phyloP scores from a whole-genome alignment of 1,140 invertebrate genomes.

The Mylabris phalerata region DNA sequence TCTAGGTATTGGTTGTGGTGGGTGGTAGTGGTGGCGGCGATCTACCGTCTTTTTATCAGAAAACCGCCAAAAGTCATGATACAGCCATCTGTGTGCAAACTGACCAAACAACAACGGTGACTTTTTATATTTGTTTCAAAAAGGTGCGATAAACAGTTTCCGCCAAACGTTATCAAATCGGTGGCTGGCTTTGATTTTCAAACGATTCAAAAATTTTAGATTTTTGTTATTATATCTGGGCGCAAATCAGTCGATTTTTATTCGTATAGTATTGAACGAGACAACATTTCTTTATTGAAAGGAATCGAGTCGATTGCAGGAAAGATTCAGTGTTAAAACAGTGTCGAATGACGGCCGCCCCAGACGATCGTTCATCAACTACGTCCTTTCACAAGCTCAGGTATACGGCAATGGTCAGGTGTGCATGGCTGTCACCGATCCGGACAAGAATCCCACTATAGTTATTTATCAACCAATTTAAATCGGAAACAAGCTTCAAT shows the following conservation, averaged over 20 bases:
- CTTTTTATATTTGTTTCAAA: constrained; percentile 17
- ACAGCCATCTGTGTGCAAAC: constrained; percentile 30
- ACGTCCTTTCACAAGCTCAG: constrained; percentile 2
- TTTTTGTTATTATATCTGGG: neutral
- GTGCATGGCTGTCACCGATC: constrained; percentile 14
- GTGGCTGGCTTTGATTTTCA: neutral
- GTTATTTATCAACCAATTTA: constrained; percentile 28
- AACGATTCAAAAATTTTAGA: no score
- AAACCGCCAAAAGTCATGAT: constrained; percentile 17
- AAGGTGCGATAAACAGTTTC: constrained; percentile 3
- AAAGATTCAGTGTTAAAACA: constrained; percentile 5
- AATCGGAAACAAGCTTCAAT: constrained; percentile 24
- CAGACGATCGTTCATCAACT: constrained; percentile 19
- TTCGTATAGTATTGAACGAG: neutral
- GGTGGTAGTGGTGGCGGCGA: neutral
- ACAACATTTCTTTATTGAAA: neutral
- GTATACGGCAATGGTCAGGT: constrained; percentile 17
- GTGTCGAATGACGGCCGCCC: constrained; percentile 9
- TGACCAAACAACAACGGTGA: constrained; percentile 24
- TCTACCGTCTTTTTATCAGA: constrained; percentile 15
- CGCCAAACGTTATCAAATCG: constrained; percentile 7
- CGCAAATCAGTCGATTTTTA: neutral
- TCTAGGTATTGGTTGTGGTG: no score
- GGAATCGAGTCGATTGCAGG: constrained; percentile 9
- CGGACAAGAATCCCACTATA: constrained; percentile 10